These are phyloP conservation scores for Tachycineta bicolor DNA, from an alignment of 2,113 vertebrate genomes.

Conservation along the genomic window DNA sequence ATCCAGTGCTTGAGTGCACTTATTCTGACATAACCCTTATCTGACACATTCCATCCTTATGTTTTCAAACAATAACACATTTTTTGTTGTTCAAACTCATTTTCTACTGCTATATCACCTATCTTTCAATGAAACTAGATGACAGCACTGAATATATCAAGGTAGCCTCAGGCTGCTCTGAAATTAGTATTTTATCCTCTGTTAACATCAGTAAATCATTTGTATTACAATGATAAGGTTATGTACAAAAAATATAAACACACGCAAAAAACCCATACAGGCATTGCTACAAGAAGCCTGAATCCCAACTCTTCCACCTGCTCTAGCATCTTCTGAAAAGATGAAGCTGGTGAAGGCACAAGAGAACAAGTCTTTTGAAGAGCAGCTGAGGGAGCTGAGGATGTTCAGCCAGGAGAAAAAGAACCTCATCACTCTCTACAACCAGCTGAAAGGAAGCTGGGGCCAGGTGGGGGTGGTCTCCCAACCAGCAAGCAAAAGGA, in stretches of 20 bases:
- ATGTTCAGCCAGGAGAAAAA: not conserved
- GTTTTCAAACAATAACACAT: not conserved
- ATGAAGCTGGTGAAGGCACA: not conserved
- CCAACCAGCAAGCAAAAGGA: not conserved
- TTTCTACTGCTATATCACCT: not conserved
- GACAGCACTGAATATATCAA: not conserved
- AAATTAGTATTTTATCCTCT: conserved; percentile 19
- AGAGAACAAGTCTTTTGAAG: not conserved
- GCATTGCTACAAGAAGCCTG: not conserved
- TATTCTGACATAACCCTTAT: not conserved
- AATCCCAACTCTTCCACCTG: not conserved
- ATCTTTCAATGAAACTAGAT: not conserved
- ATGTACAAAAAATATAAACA: not conserved
- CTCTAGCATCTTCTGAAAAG: not conserved
- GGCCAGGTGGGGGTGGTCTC: not conserved
- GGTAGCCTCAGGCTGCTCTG: not conserved
- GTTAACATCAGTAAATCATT: not conserved
- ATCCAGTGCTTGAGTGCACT: not conserved
- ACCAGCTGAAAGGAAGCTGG: not conserved
- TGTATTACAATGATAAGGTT: not conserved
- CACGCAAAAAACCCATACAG: not conserved
- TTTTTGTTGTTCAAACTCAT: not conserved
- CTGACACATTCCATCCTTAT: not conserved
- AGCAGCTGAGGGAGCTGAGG: not conserved
- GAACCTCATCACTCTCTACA: not conserved